Percentiles rank a stretch among this genome's conserved stretches.
These are phyloP conservation scores for Lasioglossum malachurum DNA, from an alignment of 2,888 invertebrate genomes.

Conservation along the genomic window DNA sequence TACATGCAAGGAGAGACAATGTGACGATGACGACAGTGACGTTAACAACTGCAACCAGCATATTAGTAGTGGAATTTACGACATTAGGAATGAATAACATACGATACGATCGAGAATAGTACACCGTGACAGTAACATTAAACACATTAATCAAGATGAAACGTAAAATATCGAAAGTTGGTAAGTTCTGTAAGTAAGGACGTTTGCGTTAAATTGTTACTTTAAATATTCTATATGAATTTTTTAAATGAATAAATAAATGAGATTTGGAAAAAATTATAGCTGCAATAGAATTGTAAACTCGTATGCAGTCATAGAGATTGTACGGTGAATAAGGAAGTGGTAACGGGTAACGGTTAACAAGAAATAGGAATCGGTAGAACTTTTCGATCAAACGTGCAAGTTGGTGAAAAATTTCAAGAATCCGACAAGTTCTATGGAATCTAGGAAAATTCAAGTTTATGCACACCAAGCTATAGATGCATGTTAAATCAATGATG, in stretches of 20 bases:
- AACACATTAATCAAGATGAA: not conserved
- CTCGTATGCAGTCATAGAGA: not conserved
- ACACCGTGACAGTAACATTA: not conserved
- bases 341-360: not conserved
- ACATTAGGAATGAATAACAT: not conserved
- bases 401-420: not conserved
- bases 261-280: not conserved
- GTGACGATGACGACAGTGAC: not conserved
- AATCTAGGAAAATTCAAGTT: slow-evolving; percentile 42
- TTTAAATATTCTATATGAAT: slow-evolving; percentile 29
- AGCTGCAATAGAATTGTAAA: not conserved
- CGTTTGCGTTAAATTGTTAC: slow-evolving; percentile 37
- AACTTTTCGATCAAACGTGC: not conserved
- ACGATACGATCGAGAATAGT: not conserved
- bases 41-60: not conserved
- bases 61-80: not conserved
- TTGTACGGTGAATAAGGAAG: too few relatives aligned
- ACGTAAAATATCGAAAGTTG: slow-evolving; percentile 5
- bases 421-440: slow-evolving; percentile 2
- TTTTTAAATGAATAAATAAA: slow-evolving; percentile 37
- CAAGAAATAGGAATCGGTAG: too few relatives aligned
- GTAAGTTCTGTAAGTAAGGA: slow-evolving; percentile 19
- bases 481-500: slow-evolving; percentile 84
- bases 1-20: not conserved
- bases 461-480: slow-evolving; percentile 59